Conservation (phyloP, 2,888 invertebrate species). For the Blera fallax region DNA sequence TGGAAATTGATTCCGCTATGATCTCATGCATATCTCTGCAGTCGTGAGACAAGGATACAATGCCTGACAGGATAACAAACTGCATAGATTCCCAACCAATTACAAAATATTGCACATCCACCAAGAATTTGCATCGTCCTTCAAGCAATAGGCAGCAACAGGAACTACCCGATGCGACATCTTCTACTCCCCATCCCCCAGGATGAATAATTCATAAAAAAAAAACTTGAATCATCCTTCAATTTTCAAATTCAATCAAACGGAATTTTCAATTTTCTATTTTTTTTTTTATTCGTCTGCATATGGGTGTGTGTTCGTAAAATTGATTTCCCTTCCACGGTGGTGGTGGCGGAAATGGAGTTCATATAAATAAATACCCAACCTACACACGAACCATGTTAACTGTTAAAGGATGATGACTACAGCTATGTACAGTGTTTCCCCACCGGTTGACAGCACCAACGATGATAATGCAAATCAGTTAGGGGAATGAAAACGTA, state of each 20-base stretch:
- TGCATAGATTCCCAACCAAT: background rate
- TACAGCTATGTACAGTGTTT: background rate
- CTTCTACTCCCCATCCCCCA: background rate
- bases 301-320: background rate
- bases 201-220: slow-evolving; percentile 47
- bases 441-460: background rate
- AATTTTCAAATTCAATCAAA: slow-evolving; percentile 54
- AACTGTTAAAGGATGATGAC: slow-evolving; percentile 32
- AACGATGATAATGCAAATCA: slow-evolving; percentile 33
- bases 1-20: background rate
- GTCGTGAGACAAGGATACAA: background rate
- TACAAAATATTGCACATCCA: slow-evolving; percentile 2
- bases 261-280: slow-evolving; percentile 46
- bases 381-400: slow-evolving; percentile 26
- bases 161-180: too few species aligned
- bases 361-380: slow-evolving; percentile 28
- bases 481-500: slow-evolving; percentile 31
- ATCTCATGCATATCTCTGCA: background rate
- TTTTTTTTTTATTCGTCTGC: background rate
- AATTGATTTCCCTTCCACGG: slow-evolving; percentile 33
- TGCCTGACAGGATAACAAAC: background rate
- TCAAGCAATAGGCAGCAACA: background rate
- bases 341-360: slow-evolving; percentile 30
- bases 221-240: slow-evolving; percentile 18
- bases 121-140: slow-evolving; percentile 7